Evolutionary conservation across 2,888 invertebrate genomes (phyloP).

Genomic region (Eupithecia abbreviata): DNA sequence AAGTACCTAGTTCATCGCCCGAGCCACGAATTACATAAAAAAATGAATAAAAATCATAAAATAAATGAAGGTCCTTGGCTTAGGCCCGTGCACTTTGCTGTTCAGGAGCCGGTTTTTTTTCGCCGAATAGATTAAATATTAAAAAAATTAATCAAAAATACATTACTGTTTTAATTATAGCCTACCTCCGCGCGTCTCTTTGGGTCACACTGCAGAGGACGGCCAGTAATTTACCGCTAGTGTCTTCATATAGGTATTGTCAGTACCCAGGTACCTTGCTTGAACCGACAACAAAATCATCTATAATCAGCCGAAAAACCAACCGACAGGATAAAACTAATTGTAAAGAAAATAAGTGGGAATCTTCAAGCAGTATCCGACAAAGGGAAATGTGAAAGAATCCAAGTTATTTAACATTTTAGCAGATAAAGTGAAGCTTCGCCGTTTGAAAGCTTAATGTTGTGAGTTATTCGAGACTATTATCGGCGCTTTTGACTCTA

Average conservation of each 20-base stretch:
- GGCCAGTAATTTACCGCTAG: background rate
- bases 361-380: background rate
- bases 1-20: too few relatives aligned
- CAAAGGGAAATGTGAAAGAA: slow-evolving; percentile 22
- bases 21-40: too few relatives aligned
- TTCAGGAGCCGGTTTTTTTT: too few relatives aligned
- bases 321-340: background rate
- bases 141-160: too few relatives aligned
- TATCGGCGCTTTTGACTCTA: background rate
- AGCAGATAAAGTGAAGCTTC: slow-evolving; percentile 20
- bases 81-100: too few relatives aligned
- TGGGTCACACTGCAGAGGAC: background rate
- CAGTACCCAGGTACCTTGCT: background rate
- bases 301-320: background rate
- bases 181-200: background rate
- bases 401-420: slow-evolving; percentile 14
- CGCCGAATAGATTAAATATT: too few relatives aligned
- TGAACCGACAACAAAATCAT: background rate
- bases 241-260: background rate
- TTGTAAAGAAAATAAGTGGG: background rate
- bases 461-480: background rate
- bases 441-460: slow-evolving; percentile 5
- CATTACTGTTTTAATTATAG: background rate
- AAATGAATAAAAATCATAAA: too few relatives aligned
- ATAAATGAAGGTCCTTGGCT: too few relatives aligned